Evolutionary conservation across 2,888 invertebrate species (phyloP), one percentile per base, ranked within the genome.

Genomic region (Zonitis immaculata): DNA sequence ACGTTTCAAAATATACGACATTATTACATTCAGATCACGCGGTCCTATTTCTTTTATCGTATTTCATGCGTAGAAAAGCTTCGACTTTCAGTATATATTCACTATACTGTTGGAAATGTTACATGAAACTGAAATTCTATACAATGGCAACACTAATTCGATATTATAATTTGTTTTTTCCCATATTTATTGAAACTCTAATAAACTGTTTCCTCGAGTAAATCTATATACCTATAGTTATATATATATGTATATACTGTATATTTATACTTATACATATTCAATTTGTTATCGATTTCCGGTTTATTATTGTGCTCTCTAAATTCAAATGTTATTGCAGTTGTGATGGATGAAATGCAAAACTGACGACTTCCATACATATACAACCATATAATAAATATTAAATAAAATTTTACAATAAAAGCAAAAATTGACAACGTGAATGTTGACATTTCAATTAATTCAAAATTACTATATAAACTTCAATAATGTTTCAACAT

Each of bases 31-130:
- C 66, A 44, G 54, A 56, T 59, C 66, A 66, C 66, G 66, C 62
- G 62, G 58, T 47, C 52, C 62, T 55, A 61, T 66, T 66, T 64
- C 65, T 63, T 66, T 66, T 66, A 66, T 66, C 62, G 64, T 54
- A 62, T 62, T 59, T 57, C 62, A 64, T 64, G 62, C 62, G 66
- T 64, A 58, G 64, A 56, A 63, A 64, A 62, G 60, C 54, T 39
- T 20, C 61, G 57, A 62, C 61, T 60, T 62, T 62, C 66, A 61
- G 63, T 65, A 5, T 65, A 63, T 65, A 65, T 66, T 63, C 63
- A n/a, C n/a, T n/a, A n/a, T 63, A 58, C 64, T 62, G 60, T 65
- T 66, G 63, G 62, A 61, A 58, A 55, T 54, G 57, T 49, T 52
- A 49, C 56, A 51, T 62, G 11, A 20, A 4, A 20, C 18, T 20